Conservation (phyloP, 2,113 vertebrate genomes). For the Oenanthe oenanthe region DNA sequence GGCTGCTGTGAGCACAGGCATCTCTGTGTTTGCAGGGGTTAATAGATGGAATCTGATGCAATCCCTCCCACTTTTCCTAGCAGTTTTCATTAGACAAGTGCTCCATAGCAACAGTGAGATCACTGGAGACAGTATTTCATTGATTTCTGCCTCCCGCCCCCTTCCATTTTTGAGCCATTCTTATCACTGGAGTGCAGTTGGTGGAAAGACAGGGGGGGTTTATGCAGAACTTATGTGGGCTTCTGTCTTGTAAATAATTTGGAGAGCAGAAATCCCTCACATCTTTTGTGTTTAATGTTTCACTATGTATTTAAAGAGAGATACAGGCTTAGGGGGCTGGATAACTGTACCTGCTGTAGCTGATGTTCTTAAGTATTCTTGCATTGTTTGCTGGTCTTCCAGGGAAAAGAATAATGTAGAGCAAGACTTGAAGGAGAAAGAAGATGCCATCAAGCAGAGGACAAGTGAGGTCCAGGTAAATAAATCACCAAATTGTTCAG, state of each 20-base stretch:
- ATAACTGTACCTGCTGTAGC: conserved; percentile 83
- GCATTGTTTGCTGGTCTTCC: conserved; percentile 92
- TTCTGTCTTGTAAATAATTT: conserved; percentile 70
- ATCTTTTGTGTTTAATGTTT: conserved; percentile 74
- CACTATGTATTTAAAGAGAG: conserved; percentile 86
- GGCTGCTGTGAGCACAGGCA: conserved; percentile 17
- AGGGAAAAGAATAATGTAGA: conserved; percentile 97
- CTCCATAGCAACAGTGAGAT: conserved; percentile 88
- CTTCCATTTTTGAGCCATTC: conserved; percentile 77
- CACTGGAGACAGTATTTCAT: conserved; percentile 80
- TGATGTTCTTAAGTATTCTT: conserved; percentile 89
- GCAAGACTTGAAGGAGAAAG: conserved; percentile 96
- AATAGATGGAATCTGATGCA: conserved; percentile 77
- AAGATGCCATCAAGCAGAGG: conserved; percentile 90
- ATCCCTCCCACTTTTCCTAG: conserved; percentile 79
- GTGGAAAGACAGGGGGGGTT: conserved; percentile 70
- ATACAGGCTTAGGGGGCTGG: conserved; percentile 80
- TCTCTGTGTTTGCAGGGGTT: conserved; percentile 69
- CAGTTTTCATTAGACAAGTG: conserved; percentile 77
- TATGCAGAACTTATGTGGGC: conserved; percentile 64
- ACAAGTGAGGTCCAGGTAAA: conserved; percentile 93
- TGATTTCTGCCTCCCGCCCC: conserved; percentile 73
- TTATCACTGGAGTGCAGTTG: conserved; percentile 76
- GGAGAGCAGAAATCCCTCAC: conserved; percentile 65
- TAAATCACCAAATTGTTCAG: conserved; percentile 9